Base-by-base conservation (phyloP, 2,888 invertebrate genomes). In the Orthosia gothica region DNA sequence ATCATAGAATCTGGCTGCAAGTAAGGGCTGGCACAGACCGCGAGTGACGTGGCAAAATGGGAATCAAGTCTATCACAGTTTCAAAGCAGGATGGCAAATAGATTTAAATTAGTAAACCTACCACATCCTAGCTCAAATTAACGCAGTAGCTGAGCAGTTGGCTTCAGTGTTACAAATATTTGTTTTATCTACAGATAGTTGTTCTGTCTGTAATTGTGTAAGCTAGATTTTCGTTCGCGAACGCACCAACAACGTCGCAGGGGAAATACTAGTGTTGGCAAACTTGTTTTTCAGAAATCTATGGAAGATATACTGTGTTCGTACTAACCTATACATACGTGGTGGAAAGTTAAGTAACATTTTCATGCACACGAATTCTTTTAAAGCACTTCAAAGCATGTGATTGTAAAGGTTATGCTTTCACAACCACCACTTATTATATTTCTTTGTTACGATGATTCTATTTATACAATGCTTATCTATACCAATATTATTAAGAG, bases 1-100 rank as follows among this genome's bases (percentile, higher is more conserved):
- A 71, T 76, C 76, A 74, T 69, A 70, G 69, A 73, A 83, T 58
- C 52, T 78, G 70, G 16, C 63, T 66, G 57, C 65, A 58, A 40
- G 12, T 67, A 62, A 79, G 45, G 65, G 70, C 26, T 18, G 69
- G 52, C 63, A 66, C 58, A 63, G 7, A 70, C 32, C n/a, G 20
- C 40, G 26, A 40, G 62, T 23, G 45, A 62, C 26, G n/a, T 52
- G 23, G 47, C 20, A 54, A 79, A 58, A 26, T 47, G 13, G 32
- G n/a, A n/a, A n/a, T n/a, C n/a, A n/a, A n/a, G n/a, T n/a, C n/a
- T n/a, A n/a, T n/a, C n/a, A n/a, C n/a, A n/a, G n/a, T n/a, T n/a
- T n/a, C n/a, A n/a, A n/a, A n/a, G n/a, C n/a, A n/a, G n/a, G n/a
- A n/a, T n/a, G n/a, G n/a, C n/a, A n/a, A n/a, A n/a, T n/a, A n/a